Evolutionary conservation across 2,888 invertebrate species (phyloP), one percentile per base, ranked within the genome.

Genomic region (Aphidius colemani): DNA sequence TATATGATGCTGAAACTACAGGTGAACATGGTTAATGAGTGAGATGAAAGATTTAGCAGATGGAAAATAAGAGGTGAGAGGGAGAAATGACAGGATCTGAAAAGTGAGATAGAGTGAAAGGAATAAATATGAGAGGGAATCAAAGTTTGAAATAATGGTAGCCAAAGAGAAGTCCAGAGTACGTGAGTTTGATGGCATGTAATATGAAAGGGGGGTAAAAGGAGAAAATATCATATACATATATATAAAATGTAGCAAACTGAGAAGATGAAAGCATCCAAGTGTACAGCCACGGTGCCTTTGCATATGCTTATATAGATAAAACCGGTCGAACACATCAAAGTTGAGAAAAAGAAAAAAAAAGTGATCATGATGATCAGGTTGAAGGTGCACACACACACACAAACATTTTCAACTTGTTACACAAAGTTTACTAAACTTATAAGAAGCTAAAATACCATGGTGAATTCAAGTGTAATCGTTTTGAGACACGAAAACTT

Each of bases 281-380:
- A 65, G 53, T 65, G 65, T 51, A 65, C 53, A 65, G 53, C 48
- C 61, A 51, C 48, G 57, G 18, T 49, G 8, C 8, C 18, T 50
- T 50, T 50, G 11, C 13, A 9, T 30, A 13, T 41, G 40, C 9
- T 43, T 65, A 40, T 61, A 44, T 61, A 65, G 58, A 61, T n/a
- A 46, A 61, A 65, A 65, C 65, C 65, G 65, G 65, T 65, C 46
- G 30, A 53, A 58, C 53, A 61, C 57, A 46, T 57, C 7, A 39
- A 41, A 53, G 40, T 41, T 13, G 43, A 7, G 13, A 5, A 43
- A 13, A 11, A 8, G 3, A 6, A 9, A 30, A 7, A 11, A 9
- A 41, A 13, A 49, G 11, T 8, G 11, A 8, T 39, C 6, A 43
- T 41, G 46, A 51, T 48, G 44, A 59, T 10, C 50, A 41, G 13